These are phyloP conservation scores for Cladorhizidae sp. DNA, from an alignment of 37 sponge, comb jelly and placozoan genomes.

Conservation along the genomic window DNA sequence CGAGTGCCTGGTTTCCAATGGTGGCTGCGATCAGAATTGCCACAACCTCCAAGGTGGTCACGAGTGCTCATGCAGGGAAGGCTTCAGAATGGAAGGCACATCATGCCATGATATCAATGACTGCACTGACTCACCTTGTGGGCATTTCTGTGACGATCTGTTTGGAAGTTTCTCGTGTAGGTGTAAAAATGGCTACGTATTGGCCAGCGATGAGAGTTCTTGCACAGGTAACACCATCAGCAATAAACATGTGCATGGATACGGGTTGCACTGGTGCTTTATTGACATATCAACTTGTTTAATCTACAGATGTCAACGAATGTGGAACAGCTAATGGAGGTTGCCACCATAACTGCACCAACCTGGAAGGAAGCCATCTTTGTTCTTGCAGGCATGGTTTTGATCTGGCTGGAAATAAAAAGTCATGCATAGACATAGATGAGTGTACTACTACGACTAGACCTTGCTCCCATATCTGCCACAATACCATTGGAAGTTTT, in stretches of 20 bases:
- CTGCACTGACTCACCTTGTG: neutral
- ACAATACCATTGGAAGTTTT: conserved; percentile 2
- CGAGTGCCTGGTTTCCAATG: conserved; percentile 31
- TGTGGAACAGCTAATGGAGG: conserved; percentile 33
- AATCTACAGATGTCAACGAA: conserved; percentile 24
- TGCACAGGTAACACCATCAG: too few relatives aligned
- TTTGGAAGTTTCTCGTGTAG: neutral
- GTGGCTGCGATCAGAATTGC: conserved; percentile 46
- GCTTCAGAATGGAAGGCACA: conserved; percentile 6
- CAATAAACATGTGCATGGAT: too few relatives aligned
- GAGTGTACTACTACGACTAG: conserved; percentile 9
- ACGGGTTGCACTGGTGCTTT: too few relatives aligned
- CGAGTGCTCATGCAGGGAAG: conserved; percentile 16
- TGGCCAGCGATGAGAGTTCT: neutral
- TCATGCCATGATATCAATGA: conserved; percentile 1
- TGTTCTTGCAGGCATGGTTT: conserved; percentile 15
- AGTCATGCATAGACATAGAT: neutral
- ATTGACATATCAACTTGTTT: too few relatives aligned
- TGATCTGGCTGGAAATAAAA: neutral
- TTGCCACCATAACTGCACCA: conserved; percentile 35
- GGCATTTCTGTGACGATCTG: neutral
- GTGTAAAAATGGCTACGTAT: neutral
- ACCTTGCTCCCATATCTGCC: neutral
- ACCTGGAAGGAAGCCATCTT: neutral
- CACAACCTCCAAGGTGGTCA: conserved; percentile 12